These are phyloP conservation scores for Creontiades dilutus DNA, from an alignment of 2,888 invertebrate species.

Conservation along the genomic window DNA sequence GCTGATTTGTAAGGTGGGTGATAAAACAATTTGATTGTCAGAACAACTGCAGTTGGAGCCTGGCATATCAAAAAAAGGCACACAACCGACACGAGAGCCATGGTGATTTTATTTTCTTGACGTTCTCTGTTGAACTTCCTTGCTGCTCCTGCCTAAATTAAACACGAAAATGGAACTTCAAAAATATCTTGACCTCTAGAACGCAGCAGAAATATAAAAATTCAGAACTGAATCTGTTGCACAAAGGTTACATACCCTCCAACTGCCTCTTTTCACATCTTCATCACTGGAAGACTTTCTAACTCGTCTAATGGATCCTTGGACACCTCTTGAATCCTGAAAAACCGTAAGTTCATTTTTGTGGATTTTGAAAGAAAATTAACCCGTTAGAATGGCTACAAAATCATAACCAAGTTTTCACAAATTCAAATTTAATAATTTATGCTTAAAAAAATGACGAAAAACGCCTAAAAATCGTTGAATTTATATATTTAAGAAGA, in stretches of 20 bases:
- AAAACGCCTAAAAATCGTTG: too few relatives aligned
- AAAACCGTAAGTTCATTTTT: neutral
- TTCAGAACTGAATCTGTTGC: too few relatives aligned
- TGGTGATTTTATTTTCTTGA: constrained; percentile 87
- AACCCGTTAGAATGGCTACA: too few relatives aligned
- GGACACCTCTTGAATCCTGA: constrained; percentile 68
- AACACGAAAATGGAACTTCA: neutral
- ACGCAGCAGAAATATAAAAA: too few relatives aligned
- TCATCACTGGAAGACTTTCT: constrained; percentile 47
- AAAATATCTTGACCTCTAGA: too few relatives aligned
- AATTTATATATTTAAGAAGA: too few relatives aligned
- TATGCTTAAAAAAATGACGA: too few relatives aligned
- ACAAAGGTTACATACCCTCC: constrained; percentile 16
- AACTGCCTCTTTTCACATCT: constrained; percentile 57
- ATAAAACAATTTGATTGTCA: constrained; percentile 78
- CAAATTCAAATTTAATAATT: too few relatives aligned
- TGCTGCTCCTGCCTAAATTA: constrained; percentile 74
- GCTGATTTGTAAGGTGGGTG: constrained; percentile 74
- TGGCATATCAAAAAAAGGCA: constrained; percentile 87
- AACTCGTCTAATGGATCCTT: constrained; percentile 64
- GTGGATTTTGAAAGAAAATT: too few relatives aligned
- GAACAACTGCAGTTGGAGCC: constrained; percentile 83
- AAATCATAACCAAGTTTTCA: too few relatives aligned
- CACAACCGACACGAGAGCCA: constrained; percentile 87
- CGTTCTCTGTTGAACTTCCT: constrained; percentile 78